Conservation (phyloP, 2,888 invertebrate species). For the Charanyca ferruginea region DNA sequence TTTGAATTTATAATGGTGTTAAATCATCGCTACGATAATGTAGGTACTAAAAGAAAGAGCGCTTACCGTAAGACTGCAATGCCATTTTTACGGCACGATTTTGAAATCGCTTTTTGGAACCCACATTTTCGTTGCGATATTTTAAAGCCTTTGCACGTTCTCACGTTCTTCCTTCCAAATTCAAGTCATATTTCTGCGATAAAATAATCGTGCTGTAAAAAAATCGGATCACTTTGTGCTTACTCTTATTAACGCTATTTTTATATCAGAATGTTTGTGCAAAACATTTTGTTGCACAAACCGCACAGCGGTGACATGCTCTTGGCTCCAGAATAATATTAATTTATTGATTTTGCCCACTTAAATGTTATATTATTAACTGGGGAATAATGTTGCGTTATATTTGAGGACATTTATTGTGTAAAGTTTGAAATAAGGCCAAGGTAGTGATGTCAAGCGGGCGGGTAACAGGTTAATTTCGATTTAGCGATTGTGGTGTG, state of each 20-base stretch:
- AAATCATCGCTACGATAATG: too few relatives aligned
- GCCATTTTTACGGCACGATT: too few relatives aligned
- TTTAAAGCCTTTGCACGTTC: too few relatives aligned
- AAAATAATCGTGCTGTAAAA: not conserved
- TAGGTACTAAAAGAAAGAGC: too few relatives aligned
- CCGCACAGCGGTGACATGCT: slow-evolving; percentile 64
- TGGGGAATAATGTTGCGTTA: slow-evolving; percentile 47
- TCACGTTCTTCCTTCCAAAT: too few relatives aligned
- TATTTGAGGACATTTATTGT: slow-evolving; percentile 50
- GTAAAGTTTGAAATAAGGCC: slow-evolving; percentile 57
- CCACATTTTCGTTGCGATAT: too few relatives aligned
- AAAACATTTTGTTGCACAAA: slow-evolving; percentile 63
- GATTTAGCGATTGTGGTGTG: slow-evolving; percentile 21
- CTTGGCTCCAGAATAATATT: slow-evolving; percentile 68
- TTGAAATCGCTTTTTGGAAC: too few relatives aligned
- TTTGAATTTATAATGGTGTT: not conserved
- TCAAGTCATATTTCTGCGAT: not conserved
- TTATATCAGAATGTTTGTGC: slow-evolving; percentile 64
- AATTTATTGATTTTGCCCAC: slow-evolving; percentile 66
- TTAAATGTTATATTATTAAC: slow-evolving; percentile 53
- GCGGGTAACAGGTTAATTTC: slow-evolving; percentile 46
- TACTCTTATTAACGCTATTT: slow-evolving; percentile 66
- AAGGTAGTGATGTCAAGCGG: slow-evolving; percentile 37
- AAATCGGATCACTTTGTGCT: not conserved
- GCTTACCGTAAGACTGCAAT: too few relatives aligned